Evolutionary conservation across 2,797 vertebrate genomes (phyloP).

Genomic region (Sebastes goodei): DNA sequence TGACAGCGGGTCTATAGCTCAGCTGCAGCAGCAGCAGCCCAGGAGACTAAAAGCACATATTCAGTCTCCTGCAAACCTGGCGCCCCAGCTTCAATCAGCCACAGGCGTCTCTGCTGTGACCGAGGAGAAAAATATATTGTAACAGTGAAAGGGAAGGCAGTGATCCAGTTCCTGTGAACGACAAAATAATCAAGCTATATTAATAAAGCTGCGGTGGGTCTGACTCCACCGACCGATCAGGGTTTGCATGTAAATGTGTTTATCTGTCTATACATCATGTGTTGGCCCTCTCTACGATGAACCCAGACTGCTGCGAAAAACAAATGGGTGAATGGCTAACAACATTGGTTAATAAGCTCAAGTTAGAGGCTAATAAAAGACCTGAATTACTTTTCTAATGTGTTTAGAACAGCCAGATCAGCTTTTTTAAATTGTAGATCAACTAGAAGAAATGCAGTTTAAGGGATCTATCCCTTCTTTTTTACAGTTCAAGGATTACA

Average conservation of each 20-base stretch:
- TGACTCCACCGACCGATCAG: not conserved
- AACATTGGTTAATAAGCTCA: not conserved
- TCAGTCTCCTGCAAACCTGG: slow-evolving; percentile 25
- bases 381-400: not conserved
- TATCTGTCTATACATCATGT: not conserved
- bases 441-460: not conserved
- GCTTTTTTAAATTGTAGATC: not conserved
- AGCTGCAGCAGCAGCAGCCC: slow-evolving; percentile 29
- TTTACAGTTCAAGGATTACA: not conserved
- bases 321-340: not conserved
- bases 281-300: not conserved
- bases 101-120: not conserved
- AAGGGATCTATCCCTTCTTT: not conserved
- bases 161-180: not conserved
- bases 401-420: not conserved
- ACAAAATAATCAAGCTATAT: not conserved
- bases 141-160: not conserved
- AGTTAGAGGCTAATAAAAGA: not conserved
- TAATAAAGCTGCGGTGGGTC: not conserved
- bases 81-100: not conserved
- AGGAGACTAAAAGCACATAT: slow-evolving; percentile 10
- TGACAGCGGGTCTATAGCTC: slow-evolving; percentile 21
- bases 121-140: not conserved
- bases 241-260: not conserved
- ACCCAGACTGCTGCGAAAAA: not conserved